Evolutionary conservation across 2,888 invertebrate genomes (phyloP).

Genomic region (Polyommatus iphigenia): DNA sequence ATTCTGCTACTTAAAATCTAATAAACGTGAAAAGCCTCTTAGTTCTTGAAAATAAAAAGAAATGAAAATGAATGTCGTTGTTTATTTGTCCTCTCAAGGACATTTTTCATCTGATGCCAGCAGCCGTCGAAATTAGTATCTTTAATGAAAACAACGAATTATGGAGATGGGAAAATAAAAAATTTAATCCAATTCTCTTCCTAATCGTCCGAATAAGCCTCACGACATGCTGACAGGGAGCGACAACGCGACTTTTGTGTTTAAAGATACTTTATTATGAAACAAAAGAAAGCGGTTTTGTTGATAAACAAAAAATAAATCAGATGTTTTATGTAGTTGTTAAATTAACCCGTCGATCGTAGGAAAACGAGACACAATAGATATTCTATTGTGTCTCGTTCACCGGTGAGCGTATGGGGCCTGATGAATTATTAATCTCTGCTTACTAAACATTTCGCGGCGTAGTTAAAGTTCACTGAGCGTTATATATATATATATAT

Average conservation of each 20-base stretch:
- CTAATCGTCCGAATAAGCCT: slow-evolving; percentile 16
- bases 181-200: slow-evolving; percentile 24
- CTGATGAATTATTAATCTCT: no score
- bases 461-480: no score
- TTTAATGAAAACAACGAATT: slow-evolving; percentile 28
- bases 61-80: slow-evolving; percentile 8
- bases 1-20: neutral
- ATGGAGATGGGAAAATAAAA: slow-evolving; percentile 25
- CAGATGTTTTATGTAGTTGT: no score
- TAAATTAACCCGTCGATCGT: no score
- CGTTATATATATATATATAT: no score
- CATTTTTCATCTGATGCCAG: slow-evolving; percentile 17
- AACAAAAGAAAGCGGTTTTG: neutral
- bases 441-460: no score
- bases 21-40: slow-evolving; percentile 1
- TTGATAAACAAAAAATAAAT: no score
- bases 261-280: neutral
- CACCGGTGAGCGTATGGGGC: no score
- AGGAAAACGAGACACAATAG: no score
- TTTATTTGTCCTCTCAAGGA: slow-evolving; percentile 14
- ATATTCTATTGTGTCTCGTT: no score
- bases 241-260: slow-evolving; percentile 12
- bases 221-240: neutral
- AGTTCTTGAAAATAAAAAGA: neutral
- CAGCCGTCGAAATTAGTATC: slow-evolving; percentile 23